phyloP scores from a whole-genome alignment of 2,797 vertebrate genomes.

The Phalloptychus januarius region DNA sequence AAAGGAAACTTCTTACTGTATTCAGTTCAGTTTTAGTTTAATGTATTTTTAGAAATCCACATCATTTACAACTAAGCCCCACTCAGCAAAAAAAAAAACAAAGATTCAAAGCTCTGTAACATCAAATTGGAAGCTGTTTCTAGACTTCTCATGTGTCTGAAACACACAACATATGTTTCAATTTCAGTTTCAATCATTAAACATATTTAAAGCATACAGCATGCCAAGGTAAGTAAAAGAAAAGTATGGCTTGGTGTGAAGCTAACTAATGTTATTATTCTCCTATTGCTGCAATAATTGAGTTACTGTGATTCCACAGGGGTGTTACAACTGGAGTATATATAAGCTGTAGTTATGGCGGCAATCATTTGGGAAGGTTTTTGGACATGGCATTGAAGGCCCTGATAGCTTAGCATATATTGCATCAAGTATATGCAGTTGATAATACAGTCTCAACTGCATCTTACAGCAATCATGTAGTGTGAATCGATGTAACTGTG shows the following conservation, averaged over 20 bases:
- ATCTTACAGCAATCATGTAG: neutral
- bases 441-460: neutral
- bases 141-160: neutral
- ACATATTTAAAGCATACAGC: neutral
- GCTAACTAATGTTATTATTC: neutral
- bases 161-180: neutral
- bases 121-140: neutral
- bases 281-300: neutral
- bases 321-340: neutral
- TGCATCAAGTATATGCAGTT: no score
- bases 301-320: neutral
- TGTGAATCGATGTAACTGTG: neutral
- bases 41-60: neutral
- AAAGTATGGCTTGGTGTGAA: neutral
- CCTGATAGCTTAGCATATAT: neutral
- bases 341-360: neutral
- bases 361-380: neutral
- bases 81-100: neutral
- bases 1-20: conserved; percentile 30
- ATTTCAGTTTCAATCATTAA: neutral
- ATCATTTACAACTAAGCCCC: neutral
- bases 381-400: neutral
- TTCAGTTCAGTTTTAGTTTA: conserved; percentile 15
- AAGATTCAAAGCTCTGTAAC: neutral
- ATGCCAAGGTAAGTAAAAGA: neutral